Conservation (phyloP, 2,797 vertebrate species). For the Tapirus indicus region DNA sequence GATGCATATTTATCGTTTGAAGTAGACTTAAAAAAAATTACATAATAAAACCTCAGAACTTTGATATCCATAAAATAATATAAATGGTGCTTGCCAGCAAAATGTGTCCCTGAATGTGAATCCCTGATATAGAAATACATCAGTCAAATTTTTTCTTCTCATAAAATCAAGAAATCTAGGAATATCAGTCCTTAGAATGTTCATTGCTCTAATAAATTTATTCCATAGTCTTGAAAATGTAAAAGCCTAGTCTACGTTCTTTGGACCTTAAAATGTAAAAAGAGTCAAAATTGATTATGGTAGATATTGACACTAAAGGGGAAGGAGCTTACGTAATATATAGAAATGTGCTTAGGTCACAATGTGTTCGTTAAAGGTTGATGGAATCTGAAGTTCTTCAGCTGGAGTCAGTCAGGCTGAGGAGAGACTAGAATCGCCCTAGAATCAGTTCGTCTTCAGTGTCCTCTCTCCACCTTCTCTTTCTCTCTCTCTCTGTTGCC, state of each 20-base stretch:
- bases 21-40: background rate
- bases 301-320: background rate
- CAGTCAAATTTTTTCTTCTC: background rate
- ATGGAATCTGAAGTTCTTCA: background rate
- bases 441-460: background rate
- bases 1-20: background rate
- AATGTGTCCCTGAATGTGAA: background rate
- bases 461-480: background rate
- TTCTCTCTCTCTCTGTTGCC: background rate
- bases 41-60: background rate
- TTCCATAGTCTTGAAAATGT: background rate
- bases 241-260: background rate
- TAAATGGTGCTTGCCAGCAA: background rate
- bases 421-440: background rate
- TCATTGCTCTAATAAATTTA: background rate
- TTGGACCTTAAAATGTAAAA: slow-evolving; percentile 4
- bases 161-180: background rate
- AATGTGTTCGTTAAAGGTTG: background rate
- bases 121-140: background rate
- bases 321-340: background rate
- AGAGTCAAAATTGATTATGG: slow-evolving; percentile 6
- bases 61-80: background rate
- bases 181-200: background rate
- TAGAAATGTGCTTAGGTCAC: background rate
- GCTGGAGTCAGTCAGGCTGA: background rate